These are phyloP conservation scores for Drosophila mauritiana DNA, from an alignment of 1,140 invertebrate genomes.

Conservation along the genomic window DNA sequence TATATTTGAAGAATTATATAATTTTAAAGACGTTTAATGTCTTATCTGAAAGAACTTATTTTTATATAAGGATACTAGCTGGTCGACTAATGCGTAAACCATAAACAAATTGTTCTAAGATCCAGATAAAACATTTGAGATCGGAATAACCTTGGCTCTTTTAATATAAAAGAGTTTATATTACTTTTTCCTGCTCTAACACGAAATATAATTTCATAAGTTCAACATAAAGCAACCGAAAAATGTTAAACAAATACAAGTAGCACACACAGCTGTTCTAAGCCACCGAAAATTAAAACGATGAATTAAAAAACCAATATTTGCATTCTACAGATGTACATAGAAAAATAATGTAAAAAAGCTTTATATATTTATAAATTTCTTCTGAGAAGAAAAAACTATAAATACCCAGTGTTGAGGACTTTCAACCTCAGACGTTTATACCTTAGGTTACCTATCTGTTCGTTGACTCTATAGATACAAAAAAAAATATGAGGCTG, in stretches of 20 bases:
- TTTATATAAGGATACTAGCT: too few species aligned
- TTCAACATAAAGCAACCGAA: neutral
- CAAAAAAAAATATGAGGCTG: slow-evolving; percentile 13
- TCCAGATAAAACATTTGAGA: too few species aligned
- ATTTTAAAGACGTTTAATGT: too few species aligned
- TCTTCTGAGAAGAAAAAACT: neutral
- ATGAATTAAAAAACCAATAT: slow-evolving; percentile 13
- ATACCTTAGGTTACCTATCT: neutral
- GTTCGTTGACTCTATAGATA: slow-evolving; percentile 1
- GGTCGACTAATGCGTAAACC: too few species aligned
- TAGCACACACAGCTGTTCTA: slow-evolving; percentile 32
- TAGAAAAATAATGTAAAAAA: slow-evolving; percentile 1
- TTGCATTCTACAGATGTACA: neutral
- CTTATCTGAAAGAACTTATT: too few species aligned
- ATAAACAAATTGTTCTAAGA: too few species aligned
- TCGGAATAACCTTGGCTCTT: neutral
- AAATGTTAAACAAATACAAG: neutral
- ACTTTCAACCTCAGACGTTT: slow-evolving; percentile 12
- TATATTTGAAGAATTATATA: too few species aligned
- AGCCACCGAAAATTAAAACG: slow-evolving; percentile 1
- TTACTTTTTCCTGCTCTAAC: neutral
- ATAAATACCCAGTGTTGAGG: slow-evolving; percentile 23
- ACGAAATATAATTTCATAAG: neutral
- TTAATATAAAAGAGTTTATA: neutral
- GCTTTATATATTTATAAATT: slow-evolving; percentile 1